These are phyloP conservation scores for Macrobrachium nipponense DNA, from an alignment of 1,140 invertebrate genomes.

Conservation along the genomic window DNA sequence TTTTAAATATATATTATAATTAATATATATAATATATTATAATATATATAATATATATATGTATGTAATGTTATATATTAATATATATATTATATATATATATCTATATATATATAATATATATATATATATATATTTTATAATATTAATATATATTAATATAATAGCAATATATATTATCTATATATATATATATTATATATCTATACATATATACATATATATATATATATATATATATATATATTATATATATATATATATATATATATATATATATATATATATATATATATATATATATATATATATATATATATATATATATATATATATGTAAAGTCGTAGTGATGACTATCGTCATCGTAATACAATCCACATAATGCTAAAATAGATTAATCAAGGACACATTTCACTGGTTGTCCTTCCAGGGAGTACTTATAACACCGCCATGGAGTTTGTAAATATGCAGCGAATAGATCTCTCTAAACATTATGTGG, in stretches of 20 bases:
- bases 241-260: neutral
- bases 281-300: neutral
- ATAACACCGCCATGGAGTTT: neutral
- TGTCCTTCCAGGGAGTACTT: too few species aligned
- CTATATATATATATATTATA: slow-evolving; percentile 15
- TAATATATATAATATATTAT: slow-evolving; percentile 15
- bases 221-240: neutral
- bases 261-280: neutral
- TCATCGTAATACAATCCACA: too few species aligned
- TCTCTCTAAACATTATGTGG: neutral
- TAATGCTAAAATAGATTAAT: too few species aligned
- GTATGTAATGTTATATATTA: too few species aligned
- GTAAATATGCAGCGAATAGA: neutral
- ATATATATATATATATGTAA: neutral
- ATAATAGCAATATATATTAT: neutral
- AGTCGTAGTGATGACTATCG: too few species aligned
- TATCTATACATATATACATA: neutral
- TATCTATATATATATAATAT: slow-evolving; percentile 13
- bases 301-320: slow-evolving; percentile 35
- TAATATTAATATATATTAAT: neutral
- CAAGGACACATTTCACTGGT: too few species aligned
- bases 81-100: slow-evolving; percentile 2
- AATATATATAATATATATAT: slow-evolving; percentile 10
- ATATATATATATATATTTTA: slow-evolving; percentile 15
- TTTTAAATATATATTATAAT: neutral